phyloP scores from a whole-genome alignment of 2,888 invertebrate genomes.

The Buathra laborator region DNA sequence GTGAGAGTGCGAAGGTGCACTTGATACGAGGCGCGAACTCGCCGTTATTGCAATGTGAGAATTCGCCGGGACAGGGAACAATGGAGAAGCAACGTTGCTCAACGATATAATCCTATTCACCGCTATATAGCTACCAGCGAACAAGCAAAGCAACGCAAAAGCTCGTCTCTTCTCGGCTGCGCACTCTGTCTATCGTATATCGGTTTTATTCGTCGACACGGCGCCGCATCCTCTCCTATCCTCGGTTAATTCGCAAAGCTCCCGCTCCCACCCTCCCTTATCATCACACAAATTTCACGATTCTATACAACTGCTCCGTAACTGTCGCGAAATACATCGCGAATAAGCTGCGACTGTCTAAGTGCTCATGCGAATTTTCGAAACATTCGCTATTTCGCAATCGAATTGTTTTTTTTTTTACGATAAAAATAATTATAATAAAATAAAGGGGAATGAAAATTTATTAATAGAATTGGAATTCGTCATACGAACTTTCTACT shows the following conservation, averaged over 20 bases:
- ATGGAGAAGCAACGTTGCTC: constrained; percentile 65
- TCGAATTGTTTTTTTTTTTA: background rate
- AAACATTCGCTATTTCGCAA: background rate
- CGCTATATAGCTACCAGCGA: constrained; percentile 74
- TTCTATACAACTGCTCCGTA: constrained; percentile 16
- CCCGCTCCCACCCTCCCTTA: background rate
- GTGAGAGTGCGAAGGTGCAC: constrained; percentile 29
- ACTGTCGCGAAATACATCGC: background rate
- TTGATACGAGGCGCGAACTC: constrained; percentile 51
- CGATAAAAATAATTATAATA: background rate
- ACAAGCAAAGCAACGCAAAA: constrained; percentile 23
- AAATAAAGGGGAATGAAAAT: background rate
- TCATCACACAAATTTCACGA: constrained; percentile 40
- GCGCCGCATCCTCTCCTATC: constrained; percentile 41
- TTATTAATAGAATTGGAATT: background rate
- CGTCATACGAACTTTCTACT: background rate
- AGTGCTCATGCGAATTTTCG: background rate
- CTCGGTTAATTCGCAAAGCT: constrained; percentile 55
- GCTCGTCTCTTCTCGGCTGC: constrained; percentile 9
- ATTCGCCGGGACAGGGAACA: constrained; percentile 60
- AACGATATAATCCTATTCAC: constrained; percentile 66
- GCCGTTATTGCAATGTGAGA: constrained; percentile 64
- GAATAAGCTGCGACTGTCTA: background rate
- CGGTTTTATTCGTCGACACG: constrained; percentile 60
- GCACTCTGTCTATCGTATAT: constrained; percentile 25